Base-by-base conservation (phyloP, 2,113 vertebrate species). In the Heterotilapia buettikoferi region DNA sequence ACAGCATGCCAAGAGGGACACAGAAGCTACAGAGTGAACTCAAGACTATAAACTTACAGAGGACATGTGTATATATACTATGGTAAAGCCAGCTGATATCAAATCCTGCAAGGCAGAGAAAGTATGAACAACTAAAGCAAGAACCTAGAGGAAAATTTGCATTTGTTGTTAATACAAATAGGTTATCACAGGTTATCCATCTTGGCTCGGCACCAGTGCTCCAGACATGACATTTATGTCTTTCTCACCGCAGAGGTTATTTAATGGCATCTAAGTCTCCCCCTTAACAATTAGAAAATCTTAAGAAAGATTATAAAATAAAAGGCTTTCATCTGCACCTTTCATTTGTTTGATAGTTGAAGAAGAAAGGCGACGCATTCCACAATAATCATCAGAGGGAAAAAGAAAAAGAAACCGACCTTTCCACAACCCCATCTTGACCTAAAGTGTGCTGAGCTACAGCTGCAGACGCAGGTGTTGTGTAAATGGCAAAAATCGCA, bases 1-100 rank as follows among this genome's bases (percentile, higher is more conserved):
- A 94, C 90, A 94, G 83, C 78, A 83, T 63, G 85, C 88, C 83
- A 87, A 84, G 29, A 86, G 12, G 68, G 47, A 84, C 76, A 66
- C 33, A 52, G 45, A 83, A 45, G 80, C 63, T 54, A 63, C 56
- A 80, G 38, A 11, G 14, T 24, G 59, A 90, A 45, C 80, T 47
- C 36, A 85, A 31, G 53, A 26, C 56, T 45, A 68, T 80, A 86
- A 92, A 84, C 63, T 9, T 11, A 26, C 63, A 84, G 43, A 57
- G 71, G 26, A 78, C 40, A 53, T 47, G 68, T 73, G 21, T 76
- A 18, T 5, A 9, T 29, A 50, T 43, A 86, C 61, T 71, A 50
- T 26, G 38, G n/a, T 31, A 53, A 88, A 82, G 82, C 40, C 54
- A 6, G 9, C 21, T 11, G 43, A 26, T 54, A 45, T 84, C 33